Conservation (phyloP, 2,888 invertebrate species). For the Bombyx huttoni region DNA sequence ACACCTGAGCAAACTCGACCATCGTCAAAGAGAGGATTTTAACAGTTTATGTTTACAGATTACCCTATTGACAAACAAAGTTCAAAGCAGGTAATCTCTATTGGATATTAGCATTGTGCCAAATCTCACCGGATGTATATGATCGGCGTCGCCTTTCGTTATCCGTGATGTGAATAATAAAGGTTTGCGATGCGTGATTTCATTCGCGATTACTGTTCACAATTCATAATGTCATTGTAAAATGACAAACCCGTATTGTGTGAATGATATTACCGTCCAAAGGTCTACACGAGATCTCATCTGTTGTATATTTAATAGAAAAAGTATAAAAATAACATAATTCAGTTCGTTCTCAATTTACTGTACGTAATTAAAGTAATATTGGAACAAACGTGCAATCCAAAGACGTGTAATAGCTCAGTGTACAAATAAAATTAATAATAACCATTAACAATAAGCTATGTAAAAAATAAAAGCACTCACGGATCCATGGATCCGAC, state of each 20-base stretch:
- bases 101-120: slow-evolving; percentile 30
- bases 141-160: slow-evolving; percentile 16
- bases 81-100: slow-evolving; percentile 57
- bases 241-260: neutral
- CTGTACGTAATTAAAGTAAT: neutral
- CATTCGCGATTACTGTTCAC: slow-evolving; percentile 2
- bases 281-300: too few species aligned
- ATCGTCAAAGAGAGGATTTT: slow-evolving; percentile 59
- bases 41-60: slow-evolving; percentile 67
- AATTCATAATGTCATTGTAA: neutral
- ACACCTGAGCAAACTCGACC: slow-evolving; percentile 61
- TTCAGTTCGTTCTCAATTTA: too few species aligned
- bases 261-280: neutral
- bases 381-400: neutral
- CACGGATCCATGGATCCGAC: neutral
- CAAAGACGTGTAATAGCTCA: neutral
- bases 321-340: too few species aligned
- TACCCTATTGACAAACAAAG: slow-evolving; percentile 56
- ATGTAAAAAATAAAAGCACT: neutral
- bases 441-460: neutral
- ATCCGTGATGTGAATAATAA: slow-evolving; percentile 16
- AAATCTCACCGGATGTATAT: slow-evolving; percentile 30
- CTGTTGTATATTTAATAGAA: too few species aligned
- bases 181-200: slow-evolving; percentile 9
- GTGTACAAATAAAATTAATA: neutral